These are phyloP conservation scores for Sepiola atlantica DNA, from an alignment of 2,888 invertebrate species.

Conservation along the genomic window DNA sequence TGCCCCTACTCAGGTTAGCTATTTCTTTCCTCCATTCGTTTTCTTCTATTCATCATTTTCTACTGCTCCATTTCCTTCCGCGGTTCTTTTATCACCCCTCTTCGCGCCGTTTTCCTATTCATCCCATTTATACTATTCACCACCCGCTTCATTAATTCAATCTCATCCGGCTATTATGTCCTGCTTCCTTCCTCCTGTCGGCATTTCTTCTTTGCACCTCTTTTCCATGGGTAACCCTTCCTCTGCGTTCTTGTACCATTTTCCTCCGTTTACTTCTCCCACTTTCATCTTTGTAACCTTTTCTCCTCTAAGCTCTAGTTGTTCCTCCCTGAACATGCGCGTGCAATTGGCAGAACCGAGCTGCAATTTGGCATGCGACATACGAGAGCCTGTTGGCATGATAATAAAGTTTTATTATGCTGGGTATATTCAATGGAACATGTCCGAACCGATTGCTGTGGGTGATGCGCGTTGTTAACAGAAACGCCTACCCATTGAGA, in stretches of 20 bases:
- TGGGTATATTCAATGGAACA: constrained; percentile 18
- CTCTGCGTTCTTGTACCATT: not conserved
- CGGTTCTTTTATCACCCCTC: too few species aligned
- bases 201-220: not conserved
- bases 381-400: not conserved
- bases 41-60: not conserved
- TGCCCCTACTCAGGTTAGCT: not conserved
- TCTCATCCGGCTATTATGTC: constrained; percentile 32
- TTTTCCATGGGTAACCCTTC: not conserved
- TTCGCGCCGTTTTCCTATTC: too few species aligned
- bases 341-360: constrained; percentile 6
- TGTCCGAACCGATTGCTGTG: constrained; percentile 8
- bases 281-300: constrained; percentile 32
- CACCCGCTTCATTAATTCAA: not conserved
- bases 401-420: constrained; percentile 20
- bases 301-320: not conserved
- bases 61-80: too few species aligned
- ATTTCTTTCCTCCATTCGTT: not conserved
- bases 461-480: not conserved
- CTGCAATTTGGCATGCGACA: constrained; percentile 22
- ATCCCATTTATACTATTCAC: too few species aligned
- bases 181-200: not conserved
- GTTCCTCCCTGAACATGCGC: not conserved
- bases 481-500: constrained; percentile 4
- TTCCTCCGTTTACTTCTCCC: not conserved